Evolutionary conservation across 1,140 invertebrate species (phyloP), one percentile per base, ranked within the genome.

Genomic region (Rhagoletis pomonella): DNA sequence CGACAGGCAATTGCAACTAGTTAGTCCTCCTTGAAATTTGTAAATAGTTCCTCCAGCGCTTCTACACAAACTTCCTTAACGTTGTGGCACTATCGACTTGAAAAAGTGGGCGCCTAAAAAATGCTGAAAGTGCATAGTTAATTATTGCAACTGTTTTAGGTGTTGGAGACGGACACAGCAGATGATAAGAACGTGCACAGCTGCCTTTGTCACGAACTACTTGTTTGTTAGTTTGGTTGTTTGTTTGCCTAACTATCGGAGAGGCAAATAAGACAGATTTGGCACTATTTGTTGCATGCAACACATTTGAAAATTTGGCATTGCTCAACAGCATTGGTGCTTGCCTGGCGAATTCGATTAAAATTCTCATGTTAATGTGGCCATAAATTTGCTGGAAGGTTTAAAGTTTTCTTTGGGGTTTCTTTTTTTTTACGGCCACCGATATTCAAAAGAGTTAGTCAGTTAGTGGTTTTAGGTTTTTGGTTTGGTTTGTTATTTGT

Each of bases 291-390:
- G 73, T 81, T 81, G 73, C 47, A 81, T 55, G 44, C 73, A 55
- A 55, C 47, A 81, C 73, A 50, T 19, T 55, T 50, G 44, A 81
- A 19, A 47, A 19, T 81, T 81, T 81, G 73, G 73, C 73, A 81
- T 47, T 81, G 73, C 73, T 7, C 47, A 14, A 17, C n/a, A 47
- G 50, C 50, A 55, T 55, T 55, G 50, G 50, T 7, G 50, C 50
- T 29, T 19, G 47, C 14, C 73, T 81, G 84, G 29, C 9, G 42
- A 62, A 85, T 85, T 85, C 58, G 58, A 85, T 85, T 85, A 85
- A 60, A 85, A 85, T 62, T 55, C 59, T 62, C 55, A 60, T 62
- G 84, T 85, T 85, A 85, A 85, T 85, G 84, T 85, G 17, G 42
- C 58, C 55, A 85, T 60, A 85, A 85, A 85, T 85, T 85, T 85